Percentiles rank a stretch among this genome's conserved stretches.
phyloP scores from a whole-genome alignment of 1,140 invertebrate genomes.

The Antheraea pernyi region DNA sequence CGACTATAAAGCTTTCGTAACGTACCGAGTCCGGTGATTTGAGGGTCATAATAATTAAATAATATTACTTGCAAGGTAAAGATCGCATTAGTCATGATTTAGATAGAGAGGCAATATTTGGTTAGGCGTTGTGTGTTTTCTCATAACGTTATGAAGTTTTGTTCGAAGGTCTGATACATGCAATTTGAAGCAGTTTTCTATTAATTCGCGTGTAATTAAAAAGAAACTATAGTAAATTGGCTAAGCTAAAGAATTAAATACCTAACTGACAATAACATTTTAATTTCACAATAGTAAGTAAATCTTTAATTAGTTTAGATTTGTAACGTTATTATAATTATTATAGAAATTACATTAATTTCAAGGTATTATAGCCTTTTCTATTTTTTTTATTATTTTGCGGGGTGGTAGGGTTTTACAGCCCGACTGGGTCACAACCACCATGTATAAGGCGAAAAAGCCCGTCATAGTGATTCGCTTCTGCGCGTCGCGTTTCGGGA shows the following conservation, averaged over 20 bases:
- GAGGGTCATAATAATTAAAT: constrained; percentile 12
- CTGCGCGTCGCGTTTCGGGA: too few species aligned
- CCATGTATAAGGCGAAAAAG: too few species aligned
- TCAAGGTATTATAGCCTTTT: too few species aligned
- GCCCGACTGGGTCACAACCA: too few species aligned
- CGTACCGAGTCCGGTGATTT: neutral
- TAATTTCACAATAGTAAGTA: neutral
- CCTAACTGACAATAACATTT: neutral
- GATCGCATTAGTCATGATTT: neutral
- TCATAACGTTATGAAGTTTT: neutral
- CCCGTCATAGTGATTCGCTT: too few species aligned
- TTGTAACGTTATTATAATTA: too few species aligned
- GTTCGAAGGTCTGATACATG: neutral
- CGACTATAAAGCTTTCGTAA: constrained; percentile 2
- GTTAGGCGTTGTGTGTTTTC: neutral
- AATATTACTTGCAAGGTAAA: constrained; percentile 11
- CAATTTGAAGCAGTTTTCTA: neutral
- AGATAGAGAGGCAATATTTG: neutral
- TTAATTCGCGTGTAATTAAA: neutral
- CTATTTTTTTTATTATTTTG: too few species aligned
- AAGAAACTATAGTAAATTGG: neutral
- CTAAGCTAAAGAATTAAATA: neutral
- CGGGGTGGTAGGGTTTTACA: too few species aligned
- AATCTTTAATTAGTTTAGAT: neutral
- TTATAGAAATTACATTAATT: too few species aligned